Evolutionary conservation across 2,888 invertebrate genomes (phyloP).

Genomic region (Limenitis camilla): DNA sequence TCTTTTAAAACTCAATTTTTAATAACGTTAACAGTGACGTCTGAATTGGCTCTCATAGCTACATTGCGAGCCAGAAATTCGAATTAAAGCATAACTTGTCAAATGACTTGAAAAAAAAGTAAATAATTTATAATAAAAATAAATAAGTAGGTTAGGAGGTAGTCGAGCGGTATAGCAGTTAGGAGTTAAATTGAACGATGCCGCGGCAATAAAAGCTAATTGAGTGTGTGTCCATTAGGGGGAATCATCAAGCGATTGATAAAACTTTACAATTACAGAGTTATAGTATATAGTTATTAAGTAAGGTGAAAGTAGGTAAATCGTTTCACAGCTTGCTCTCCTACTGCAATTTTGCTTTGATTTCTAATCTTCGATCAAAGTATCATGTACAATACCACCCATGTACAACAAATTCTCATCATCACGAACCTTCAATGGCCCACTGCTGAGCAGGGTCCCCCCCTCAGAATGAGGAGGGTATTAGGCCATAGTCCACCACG

Average conservation of each 20-base stretch:
- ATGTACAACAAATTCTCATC: too few relatives aligned
- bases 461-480: too few relatives aligned
- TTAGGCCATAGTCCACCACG: too few relatives aligned
- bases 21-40: constrained; percentile 8
- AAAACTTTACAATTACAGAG: constrained; percentile 28
- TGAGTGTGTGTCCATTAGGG: constrained; percentile 65
- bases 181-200: constrained; percentile 67
- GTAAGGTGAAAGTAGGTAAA: too few relatives aligned
- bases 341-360: too few relatives aligned
- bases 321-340: too few relatives aligned
- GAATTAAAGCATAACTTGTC: constrained; percentile 16
- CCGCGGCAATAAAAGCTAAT: constrained; percentile 65
- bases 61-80: neutral
- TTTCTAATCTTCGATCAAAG: too few relatives aligned
- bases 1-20: constrained; percentile 1
- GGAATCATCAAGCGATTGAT: constrained; percentile 44
- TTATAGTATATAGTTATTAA: too few relatives aligned
- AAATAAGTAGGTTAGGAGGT: constrained; percentile 46
- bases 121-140: constrained; percentile 52
- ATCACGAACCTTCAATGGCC: too few relatives aligned
- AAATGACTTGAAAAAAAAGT: constrained; percentile 30
- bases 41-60: constrained; percentile 9
- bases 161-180: constrained; percentile 55
- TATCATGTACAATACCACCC: too few relatives aligned
- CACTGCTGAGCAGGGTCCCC: too few relatives aligned